Conservation (phyloP, 1,140 invertebrate species). For the Formica exsecta region DNA sequence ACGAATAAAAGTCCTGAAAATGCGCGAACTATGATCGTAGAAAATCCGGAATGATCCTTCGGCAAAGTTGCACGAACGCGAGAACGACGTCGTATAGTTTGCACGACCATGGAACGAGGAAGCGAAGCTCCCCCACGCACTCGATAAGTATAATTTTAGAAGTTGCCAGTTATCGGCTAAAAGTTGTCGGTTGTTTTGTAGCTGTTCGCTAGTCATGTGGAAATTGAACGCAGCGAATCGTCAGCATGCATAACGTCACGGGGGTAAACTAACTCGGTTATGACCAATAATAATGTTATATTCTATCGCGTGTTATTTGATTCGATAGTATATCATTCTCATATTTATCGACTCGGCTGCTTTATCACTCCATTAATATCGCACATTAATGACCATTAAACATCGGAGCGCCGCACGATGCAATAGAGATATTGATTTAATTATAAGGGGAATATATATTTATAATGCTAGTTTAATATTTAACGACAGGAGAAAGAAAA, state of each 20-base stretch:
- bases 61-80: conserved; percentile 14
- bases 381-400: conserved; percentile 6
- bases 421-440: conserved; percentile 23
- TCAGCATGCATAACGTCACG: neutral
- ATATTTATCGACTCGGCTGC: conserved; percentile 25
- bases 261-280: neutral
- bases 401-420: neutral
- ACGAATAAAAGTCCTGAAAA: conserved; percentile 17
- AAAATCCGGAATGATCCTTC: conserved; percentile 45
- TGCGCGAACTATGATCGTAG: conserved; percentile 18
- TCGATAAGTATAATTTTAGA: conserved; percentile 41
- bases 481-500: neutral
- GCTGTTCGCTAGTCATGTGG: neutral
- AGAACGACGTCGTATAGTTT: conserved; percentile 54
- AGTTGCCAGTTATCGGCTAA: conserved; percentile 5
- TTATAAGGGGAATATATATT: neutral
- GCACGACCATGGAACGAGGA: conserved; percentile 7
- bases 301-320: conserved; percentile 37
- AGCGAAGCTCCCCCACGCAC: conserved; percentile 35
- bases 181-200: conserved; percentile 8
- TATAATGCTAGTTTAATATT: neutral
- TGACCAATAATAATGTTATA: conserved; percentile 35
- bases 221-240: no score
- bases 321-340: conserved; percentile 10
- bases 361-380: conserved; percentile 43